These are phyloP conservation scores for Acanthis flammea DNA, from an alignment of 2,797 vertebrate genomes.

Conservation along the genomic window DNA sequence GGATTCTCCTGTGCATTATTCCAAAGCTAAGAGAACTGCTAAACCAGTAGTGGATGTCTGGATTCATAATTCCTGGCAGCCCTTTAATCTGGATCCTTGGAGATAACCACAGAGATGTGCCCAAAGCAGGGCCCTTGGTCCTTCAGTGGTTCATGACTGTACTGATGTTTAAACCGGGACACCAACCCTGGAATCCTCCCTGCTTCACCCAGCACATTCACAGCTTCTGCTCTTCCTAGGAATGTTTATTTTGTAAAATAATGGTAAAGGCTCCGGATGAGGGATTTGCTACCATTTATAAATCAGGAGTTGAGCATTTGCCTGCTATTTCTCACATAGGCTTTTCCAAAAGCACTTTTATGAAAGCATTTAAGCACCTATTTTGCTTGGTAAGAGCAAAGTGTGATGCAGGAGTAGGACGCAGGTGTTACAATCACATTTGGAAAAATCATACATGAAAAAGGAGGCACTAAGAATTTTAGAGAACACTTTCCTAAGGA, in stretches of 20 bases:
- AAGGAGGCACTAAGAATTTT: background rate
- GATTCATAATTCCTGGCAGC: background rate
- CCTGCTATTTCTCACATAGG: rapidly evolving
- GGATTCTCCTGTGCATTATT: background rate
- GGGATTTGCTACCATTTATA: background rate
- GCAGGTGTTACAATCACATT: background rate
- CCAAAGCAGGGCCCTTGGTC: background rate
- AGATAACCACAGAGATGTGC: background rate
- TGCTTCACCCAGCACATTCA: background rate
- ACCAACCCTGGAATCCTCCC: background rate
- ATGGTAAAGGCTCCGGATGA: background rate
- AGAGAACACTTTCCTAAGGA: background rate
- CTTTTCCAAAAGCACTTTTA: background rate
- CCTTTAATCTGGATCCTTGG: background rate
- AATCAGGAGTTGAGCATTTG: background rate
- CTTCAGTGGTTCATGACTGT: background rate
- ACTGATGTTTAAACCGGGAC: background rate
- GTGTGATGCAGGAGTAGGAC: background rate
- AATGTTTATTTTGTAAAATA: background rate
- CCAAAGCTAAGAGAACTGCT: background rate
- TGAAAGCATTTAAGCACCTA: background rate
- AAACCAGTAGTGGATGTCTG: background rate
- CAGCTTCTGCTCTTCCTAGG: background rate
- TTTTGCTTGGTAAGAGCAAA: background rate
- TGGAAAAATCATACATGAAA: background rate